Evolutionary conservation across 2,113 vertebrate species (phyloP).

Genomic region (Orientallactaga bullata): DNA sequence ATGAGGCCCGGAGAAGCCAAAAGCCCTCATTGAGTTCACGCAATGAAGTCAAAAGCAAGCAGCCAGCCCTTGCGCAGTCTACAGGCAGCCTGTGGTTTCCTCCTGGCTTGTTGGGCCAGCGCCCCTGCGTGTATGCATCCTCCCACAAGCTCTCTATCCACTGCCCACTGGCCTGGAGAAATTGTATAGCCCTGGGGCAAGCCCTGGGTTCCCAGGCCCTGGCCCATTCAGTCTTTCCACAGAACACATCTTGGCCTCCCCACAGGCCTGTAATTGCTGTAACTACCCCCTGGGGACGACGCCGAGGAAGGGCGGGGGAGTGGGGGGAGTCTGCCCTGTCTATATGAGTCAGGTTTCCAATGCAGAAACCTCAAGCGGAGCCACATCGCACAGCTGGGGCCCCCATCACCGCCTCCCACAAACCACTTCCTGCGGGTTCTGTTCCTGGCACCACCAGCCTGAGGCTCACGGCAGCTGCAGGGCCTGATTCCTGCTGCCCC

Average conservation of each 20-base stretch:
- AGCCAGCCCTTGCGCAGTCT: neutral
- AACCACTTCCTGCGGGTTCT: conserved; percentile 85
- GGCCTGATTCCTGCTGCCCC: neutral
- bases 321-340: conserved; percentile 36
- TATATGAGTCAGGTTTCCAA: conserved; percentile 82
- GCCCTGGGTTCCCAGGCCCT: neutral
- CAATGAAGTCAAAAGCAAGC: neutral
- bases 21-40: neutral
- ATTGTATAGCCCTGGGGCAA: neutral
- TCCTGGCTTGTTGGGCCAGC: neutral
- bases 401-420: conserved; percentile 73
- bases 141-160: neutral
- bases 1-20: neutral
- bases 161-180: neutral
- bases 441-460: conserved; percentile 61
- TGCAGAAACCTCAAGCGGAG: conserved; percentile 84
- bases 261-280: conserved; percentile 52
- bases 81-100: fast-evolving
- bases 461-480: conserved; percentile 43
- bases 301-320: no score
- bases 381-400: conserved; percentile 54
- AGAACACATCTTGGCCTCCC: neutral
- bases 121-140: neutral
- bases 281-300: conserved; percentile 58
- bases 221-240: neutral